Base-by-base conservation (phyloP, 2,888 invertebrate genomes). In the Parnassius smintheus region DNA sequence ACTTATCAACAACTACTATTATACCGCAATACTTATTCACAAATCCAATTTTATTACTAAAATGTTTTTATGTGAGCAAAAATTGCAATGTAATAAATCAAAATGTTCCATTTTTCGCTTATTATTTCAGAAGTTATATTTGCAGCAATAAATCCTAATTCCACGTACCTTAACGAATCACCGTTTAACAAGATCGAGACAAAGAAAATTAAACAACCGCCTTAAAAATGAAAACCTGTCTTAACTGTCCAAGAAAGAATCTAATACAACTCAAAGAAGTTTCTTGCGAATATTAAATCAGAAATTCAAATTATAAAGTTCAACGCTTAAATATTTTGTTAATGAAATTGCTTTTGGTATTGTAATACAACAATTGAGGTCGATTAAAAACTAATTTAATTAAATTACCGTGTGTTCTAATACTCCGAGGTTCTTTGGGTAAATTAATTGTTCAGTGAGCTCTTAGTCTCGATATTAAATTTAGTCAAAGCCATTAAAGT, bases 151-250 rank as follows among this genome's bases (percentile, higher is more conserved):
- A 9, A 56, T 56, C 8, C 22, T n/a, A 13, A 56, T 60, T 35
- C 4, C 35, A 35, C 35, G 49, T 13, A 9, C 8, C 44, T 48
- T 44, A 35, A 49, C 41, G 55, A 55, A 60, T 55, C 44, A 55
- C 42, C 35, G 22, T 46, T 51, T 51, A 51, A 35, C 11, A 51
- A 25, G n/a, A 18, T 3, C 18, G 13, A 22, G 22, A 52, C 18
- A 54, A 53, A 44, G 9, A 44, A 46, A 56, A 46, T 8, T 12
- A 48, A 22, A 42, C 12, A 41, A 25, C 22, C 22, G 22, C 35
- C 18, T n/a, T 7, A n/a, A 49, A 54, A 60, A 60, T 60, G 49
- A 60, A 54, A 60, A 53, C 48, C 49, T 55, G 49, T 60, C 60
- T 55, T n/a, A 55, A 44, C 53, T 53, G 12, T 25, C n/a, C 12